phyloP scores from a whole-genome alignment of 2,888 invertebrate genomes.

The Tachina lurida region DNA sequence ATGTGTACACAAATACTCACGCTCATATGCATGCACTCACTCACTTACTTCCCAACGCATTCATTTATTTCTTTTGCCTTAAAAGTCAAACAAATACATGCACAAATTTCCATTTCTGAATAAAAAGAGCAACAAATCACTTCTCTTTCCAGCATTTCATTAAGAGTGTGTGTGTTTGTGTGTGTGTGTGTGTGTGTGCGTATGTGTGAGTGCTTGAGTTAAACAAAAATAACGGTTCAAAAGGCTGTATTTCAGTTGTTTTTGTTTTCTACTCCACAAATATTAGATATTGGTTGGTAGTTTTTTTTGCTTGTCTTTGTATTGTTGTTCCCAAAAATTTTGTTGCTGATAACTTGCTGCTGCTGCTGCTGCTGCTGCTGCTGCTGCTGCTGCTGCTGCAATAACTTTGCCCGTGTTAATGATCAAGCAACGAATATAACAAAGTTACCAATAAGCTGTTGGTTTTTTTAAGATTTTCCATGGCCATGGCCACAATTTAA shows the following conservation, averaged over 20 bases:
- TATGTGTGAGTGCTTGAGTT: background rate
- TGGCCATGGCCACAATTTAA: conserved; percentile 72
- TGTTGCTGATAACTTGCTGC: conserved; percentile 4
- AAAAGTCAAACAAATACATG: conserved; percentile 25
- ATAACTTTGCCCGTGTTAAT: conserved; percentile 66
- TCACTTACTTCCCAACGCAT: conserved; percentile 40
- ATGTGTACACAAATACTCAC: background rate
- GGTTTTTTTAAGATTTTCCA: conserved; percentile 74
- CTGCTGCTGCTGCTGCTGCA: conserved; percentile 45
- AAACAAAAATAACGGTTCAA: conserved; percentile 54
- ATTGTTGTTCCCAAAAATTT: background rate
- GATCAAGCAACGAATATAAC: conserved; percentile 58
- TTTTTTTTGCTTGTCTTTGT: conserved; percentile 10
- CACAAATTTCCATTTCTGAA: conserved; percentile 18
- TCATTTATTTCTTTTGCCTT: conserved; percentile 10
- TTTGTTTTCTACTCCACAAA: conserved; percentile 20
- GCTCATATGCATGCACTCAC: background rate
- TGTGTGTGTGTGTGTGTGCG: background rate
- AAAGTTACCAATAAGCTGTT: conserved; percentile 50
- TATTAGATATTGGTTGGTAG: conserved; percentile 4
- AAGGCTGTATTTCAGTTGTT: conserved; percentile 60
- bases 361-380: conserved; percentile 48
- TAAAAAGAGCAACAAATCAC: conserved; percentile 6
- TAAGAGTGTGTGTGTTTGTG: background rate
- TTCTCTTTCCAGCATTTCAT: background rate